These are phyloP conservation scores for Sarcophaga bullata DNA, from an alignment of 1,140 invertebrate species.

Conservation along the genomic window DNA sequence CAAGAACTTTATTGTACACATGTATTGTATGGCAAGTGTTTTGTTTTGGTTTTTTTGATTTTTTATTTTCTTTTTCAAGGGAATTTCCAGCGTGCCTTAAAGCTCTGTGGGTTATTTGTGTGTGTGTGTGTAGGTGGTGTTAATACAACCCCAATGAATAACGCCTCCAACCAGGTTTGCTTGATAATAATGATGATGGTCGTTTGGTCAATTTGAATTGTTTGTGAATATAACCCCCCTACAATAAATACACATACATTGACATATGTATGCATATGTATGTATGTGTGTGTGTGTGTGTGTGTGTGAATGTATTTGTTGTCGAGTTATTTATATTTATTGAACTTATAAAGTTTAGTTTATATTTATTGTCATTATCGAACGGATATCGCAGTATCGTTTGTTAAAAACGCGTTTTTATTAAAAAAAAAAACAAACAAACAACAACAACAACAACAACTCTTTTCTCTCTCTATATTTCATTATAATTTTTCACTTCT, in stretches of 20 bases:
- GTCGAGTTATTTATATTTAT: slow-evolving; percentile 43
- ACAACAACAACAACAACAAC: neutral
- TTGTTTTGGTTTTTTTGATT: neutral
- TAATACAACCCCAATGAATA: neutral
- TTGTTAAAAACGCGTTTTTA: slow-evolving; percentile 34
- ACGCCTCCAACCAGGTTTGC: neutral
- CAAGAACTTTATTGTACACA: slow-evolving; percentile 17
- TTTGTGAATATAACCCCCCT: neutral
- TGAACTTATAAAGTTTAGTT: slow-evolving; percentile 53
- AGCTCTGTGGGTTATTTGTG: slow-evolving; percentile 23
- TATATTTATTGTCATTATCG: slow-evolving; percentile 66
- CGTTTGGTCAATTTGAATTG: neutral
- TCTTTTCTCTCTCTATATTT: too few species aligned
- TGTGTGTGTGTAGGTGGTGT: slow-evolving; percentile 12
- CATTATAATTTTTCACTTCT: too few species aligned
- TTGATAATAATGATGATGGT: slow-evolving; percentile 3
- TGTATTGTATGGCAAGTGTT: slow-evolving; percentile 13
- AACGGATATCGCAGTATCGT: slow-evolving; percentile 62
- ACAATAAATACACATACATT: neutral
- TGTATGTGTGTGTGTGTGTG: neutral
- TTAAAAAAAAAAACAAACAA: slow-evolving; percentile 2
- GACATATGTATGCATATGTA: neutral
- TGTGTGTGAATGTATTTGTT: neutral
- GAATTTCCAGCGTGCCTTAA: neutral
- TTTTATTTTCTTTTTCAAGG: too few species aligned